Percentiles rank a stretch among this genome's conserved stretches.
These are phyloP conservation scores for Elysia crispata DNA, from an alignment of 2,888 invertebrate genomes.

Conservation along the genomic window DNA sequence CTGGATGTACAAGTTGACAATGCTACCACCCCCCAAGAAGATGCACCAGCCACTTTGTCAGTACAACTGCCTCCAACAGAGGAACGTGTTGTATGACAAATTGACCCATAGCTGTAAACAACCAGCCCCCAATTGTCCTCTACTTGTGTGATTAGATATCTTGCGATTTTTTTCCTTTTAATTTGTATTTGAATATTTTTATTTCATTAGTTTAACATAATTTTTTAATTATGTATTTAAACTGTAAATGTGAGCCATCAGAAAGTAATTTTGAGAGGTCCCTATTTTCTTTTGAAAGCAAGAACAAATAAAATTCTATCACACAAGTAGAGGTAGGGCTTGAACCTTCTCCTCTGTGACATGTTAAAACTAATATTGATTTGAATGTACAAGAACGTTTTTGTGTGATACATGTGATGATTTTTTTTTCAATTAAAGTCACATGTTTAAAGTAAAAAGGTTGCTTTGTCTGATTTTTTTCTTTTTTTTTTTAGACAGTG, in stretches of 20 bases:
- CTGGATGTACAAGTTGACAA: conserved; percentile 34
- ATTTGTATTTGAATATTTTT: background rate
- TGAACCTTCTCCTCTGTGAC: conserved; percentile 47
- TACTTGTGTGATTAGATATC: background rate
- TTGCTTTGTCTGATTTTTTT: no score
- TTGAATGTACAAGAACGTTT: no score
- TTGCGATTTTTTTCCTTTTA: background rate
- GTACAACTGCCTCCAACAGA: conserved; percentile 43
- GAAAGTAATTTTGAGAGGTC: no score
- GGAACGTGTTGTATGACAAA: conserved; percentile 51
- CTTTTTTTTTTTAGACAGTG: no score
- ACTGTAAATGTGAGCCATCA: no score
- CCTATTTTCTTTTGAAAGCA: no score
- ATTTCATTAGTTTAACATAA: background rate
- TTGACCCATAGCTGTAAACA: conserved; percentile 22
- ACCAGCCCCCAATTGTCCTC: conserved; percentile 27
- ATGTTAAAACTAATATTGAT: background rate
- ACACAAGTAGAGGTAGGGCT: conserved; percentile 36
- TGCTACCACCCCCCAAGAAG: background rate
- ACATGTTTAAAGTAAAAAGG: no score
- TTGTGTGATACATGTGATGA: no score
- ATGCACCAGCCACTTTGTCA: conserved; percentile 24
- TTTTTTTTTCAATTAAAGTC: no score
- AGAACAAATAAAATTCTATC: background rate
- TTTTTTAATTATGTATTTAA: background rate